Base-by-base conservation (phyloP, 1,140 invertebrate species). In the Hypothenemus hampei region DNA sequence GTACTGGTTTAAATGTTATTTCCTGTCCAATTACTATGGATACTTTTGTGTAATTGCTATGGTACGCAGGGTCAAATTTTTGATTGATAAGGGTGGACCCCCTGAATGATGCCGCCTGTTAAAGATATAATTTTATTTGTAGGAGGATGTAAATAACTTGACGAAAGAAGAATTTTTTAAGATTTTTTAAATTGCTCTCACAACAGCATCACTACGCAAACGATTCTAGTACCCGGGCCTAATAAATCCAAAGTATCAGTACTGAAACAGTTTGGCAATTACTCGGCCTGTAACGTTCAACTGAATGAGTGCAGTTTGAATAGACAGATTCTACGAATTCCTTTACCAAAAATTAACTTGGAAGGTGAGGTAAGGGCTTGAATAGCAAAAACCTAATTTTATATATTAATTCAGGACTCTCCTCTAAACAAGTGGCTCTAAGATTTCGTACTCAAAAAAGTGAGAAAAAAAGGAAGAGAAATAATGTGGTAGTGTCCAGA, bases 131-230 rank as follows among this genome's bases (percentile, higher is more conserved):
- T 51, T 51, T 33, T 7, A 51, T 49, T 49, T 20, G 5, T 20
- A 51, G 52, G 52, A 55, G 52, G 52, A 55, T 55, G 52, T 55
- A 33, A 55, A 31, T 23, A 55, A 22, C 23, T 20, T 55, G 11
- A 55, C 52, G 7, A 55, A 55, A 47, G 52, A 55, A 44, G 52
- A 55, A 35, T 55, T 55, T 55, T 23, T 55, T 18, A 55, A 55
- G 20, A n/a, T n/a, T 55, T 55, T 47, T 46, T 55, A 33, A 55
- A 55, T 35, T 55, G 52, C 39, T 47, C 52, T 11, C 52, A 46
- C 13, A 35, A 39, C 15, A 41, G 23, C 19, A 46, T 39, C 16
- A 23, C 37, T 11, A 10, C 41, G 7, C 18, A 39, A 36, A 24
- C 18, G 19, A 37, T 55, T 21, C 8, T 19, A 3, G 44, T 40